Evolutionary conservation across 2,113 vertebrate species (phyloP), one percentile per base, ranked within the genome.

Genomic region (Zeus faber): DNA sequence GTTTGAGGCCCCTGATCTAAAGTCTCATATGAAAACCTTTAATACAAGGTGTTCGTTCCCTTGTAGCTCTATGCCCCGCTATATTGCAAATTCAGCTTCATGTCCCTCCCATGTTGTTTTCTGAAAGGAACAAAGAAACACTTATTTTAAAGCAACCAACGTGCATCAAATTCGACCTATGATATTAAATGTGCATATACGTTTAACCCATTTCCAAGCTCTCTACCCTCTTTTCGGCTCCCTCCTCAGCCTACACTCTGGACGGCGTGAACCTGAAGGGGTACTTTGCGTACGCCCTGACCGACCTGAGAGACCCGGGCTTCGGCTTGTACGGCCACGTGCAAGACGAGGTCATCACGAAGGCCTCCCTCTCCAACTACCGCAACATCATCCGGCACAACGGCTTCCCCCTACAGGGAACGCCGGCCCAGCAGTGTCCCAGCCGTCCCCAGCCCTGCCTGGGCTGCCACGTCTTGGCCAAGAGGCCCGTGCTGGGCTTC

Each of bases 201-300:
- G n/a, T n/a, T n/a, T n/a, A n/a, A n/a, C n/a, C n/a, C n/a, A n/a
- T n/a, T n/a, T n/a, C 14, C 17, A n/a, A 49, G n/a, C 26, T 7
- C 5, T 53, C 46, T 62, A 25, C 37, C 44, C 37, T 39, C 25
- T 60, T 18, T 49, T 14, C 17, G 13, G n/a, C 6, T 27, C 9
- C 13, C 17, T 20, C 8, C 59, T 3, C 76, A 98, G 95, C 95
- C 10, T 87, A 89, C 44, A 44, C 71, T 13, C 72, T 98, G 84
- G 96, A 99, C 55, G 91, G 90, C 0, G 81, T 99, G 23, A 94
- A 97, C 76, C 84, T 99, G 37, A 88, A 88, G 63, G 97, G 96
- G n/a, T 98, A 98, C 87, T 99, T 99, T 63, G 88, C 91, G 1
- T 98, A 98, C 66, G 93, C 93, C 4, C 91, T 98, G 59, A 96